Evolutionary conservation across 2,888 invertebrate genomes (phyloP).

Genomic region (Lapara coniferarum): DNA sequence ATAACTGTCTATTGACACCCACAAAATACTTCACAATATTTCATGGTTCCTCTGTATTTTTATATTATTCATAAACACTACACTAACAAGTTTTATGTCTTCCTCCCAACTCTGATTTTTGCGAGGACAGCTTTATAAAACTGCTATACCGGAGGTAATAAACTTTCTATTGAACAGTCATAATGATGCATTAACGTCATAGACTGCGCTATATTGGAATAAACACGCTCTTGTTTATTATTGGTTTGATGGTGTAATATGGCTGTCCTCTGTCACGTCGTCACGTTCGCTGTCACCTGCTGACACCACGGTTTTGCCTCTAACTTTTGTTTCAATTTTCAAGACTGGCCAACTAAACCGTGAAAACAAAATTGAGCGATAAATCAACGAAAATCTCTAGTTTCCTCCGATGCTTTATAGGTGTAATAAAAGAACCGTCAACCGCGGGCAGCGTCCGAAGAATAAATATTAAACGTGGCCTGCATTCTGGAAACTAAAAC

Average conservation of each 20-base stretch:
- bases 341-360: constrained; percentile 63
- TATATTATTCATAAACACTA: constrained; percentile 37
- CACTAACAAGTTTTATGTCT: constrained; percentile 48
- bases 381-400: constrained; percentile 76
- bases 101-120: constrained; percentile 56
- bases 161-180: constrained; percentile 65
- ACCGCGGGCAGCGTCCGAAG: constrained; percentile 67
- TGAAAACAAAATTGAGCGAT: constrained; percentile 79
- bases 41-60: constrained; percentile 14
- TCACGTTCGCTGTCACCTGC: background rate
- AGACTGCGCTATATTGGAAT: constrained; percentile 27
- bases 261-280: background rate
- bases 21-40: constrained; percentile 1
- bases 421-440: constrained; percentile 81
- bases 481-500: constrained; percentile 65
- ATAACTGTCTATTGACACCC: constrained; percentile 8
- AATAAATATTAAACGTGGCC: constrained; percentile 74
- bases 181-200: constrained; percentile 42
- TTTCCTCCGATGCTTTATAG: constrained; percentile 74
- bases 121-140: constrained; percentile 49
- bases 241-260: constrained; percentile 32
- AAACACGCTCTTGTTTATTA: background rate
- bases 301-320: no score
- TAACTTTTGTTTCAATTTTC: constrained; percentile 60
- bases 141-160: constrained; percentile 65